Conservation (phyloP, 2,113 vertebrate genomes). For the Progne subis region DNA sequence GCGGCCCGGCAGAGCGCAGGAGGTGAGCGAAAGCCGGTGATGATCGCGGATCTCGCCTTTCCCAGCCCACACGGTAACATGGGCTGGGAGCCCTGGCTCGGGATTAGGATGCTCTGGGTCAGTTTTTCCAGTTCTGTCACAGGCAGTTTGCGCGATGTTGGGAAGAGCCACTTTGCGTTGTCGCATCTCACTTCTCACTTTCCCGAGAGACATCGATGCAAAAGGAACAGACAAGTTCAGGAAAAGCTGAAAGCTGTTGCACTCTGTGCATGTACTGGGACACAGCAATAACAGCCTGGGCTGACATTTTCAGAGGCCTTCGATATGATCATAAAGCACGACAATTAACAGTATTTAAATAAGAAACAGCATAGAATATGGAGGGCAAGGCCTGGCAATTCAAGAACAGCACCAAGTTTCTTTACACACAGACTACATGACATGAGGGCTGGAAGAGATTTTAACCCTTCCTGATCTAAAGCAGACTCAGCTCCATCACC, state of each 20-base stretch:
- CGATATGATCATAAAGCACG: not conserved
- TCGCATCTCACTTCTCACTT: not conserved
- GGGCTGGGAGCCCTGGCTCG: not conserved
- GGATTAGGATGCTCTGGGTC: not conserved
- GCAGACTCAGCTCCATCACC: not conserved
- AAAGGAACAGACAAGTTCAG: not conserved
- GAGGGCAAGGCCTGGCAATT: not conserved
- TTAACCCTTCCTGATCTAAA: not conserved
- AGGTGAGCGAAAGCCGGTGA: accelerated
- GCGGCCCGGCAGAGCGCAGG: accelerated
- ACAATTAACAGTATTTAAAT: not conserved
- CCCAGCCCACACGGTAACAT: not conserved
- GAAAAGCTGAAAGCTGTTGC: not conserved
- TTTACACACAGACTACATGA: not conserved
- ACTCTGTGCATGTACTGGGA: not conserved
- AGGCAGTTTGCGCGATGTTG: not conserved
- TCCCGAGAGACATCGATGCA: not conserved
- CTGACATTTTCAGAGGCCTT: not conserved
- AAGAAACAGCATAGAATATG: not conserved
- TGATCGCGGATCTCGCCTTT: accelerated
- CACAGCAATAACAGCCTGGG: not conserved
- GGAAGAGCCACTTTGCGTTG: not conserved
- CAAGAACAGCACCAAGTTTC: not conserved
- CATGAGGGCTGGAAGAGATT: not conserved
- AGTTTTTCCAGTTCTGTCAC: not conserved